Percentiles rank a stretch among this genome's conserved stretches.
Conservation (phyloP, 2,113 vertebrate genomes). For the Acrocephalus kingi region DNA sequence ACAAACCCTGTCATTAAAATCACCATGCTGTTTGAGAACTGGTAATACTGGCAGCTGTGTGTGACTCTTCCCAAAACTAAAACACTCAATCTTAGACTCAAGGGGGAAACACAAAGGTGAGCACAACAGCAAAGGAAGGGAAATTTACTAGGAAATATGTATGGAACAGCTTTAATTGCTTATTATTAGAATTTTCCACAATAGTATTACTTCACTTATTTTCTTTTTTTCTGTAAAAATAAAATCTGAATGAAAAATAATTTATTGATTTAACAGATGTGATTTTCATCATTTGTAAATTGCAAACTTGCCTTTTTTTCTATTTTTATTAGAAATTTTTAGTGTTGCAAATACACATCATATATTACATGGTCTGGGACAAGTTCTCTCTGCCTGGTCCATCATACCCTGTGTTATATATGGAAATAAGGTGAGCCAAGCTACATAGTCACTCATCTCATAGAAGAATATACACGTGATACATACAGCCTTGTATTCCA, state of each 20-base stretch:
- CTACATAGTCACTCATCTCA: background rate
- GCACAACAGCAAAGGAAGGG: background rate
- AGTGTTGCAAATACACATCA: background rate
- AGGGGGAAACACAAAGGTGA: background rate
- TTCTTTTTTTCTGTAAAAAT: background rate
- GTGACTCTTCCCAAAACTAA: background rate
- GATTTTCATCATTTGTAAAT: background rate
- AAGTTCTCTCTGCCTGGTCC: background rate
- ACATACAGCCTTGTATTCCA: background rate
- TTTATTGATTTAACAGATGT: background rate
- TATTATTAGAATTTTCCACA: background rate
- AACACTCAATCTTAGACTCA: background rate
- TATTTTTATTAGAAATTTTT: background rate
- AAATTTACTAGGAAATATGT: background rate
- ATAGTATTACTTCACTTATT: background rate
- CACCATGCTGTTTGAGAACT: background rate
- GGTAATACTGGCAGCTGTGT: background rate
- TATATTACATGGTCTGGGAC: background rate
- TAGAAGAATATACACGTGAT: accelerated
- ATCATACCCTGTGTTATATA: background rate
- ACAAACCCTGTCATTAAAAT: background rate
- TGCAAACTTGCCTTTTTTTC: accelerated
- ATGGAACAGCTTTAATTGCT: background rate
- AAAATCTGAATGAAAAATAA: background rate
- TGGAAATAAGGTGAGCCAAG: background rate